phyloP scores from a whole-genome alignment of 1,140 invertebrate genomes.

The Scaptomyza montana region DNA sequence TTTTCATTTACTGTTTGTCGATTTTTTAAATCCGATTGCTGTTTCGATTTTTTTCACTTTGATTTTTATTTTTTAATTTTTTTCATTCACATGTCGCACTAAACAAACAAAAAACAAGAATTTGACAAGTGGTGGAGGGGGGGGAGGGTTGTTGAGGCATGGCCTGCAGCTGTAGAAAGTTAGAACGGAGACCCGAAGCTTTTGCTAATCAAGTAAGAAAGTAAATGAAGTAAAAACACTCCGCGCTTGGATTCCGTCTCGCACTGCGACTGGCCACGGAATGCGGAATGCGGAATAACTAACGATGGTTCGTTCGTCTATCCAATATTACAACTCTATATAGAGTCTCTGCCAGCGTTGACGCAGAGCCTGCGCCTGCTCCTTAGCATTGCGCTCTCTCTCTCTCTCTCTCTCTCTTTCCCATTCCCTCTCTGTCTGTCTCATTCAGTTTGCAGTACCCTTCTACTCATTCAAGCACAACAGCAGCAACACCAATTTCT shows the following conservation, averaged over 20 bases:
- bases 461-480: constrained; percentile 61
- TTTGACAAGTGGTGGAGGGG: too few relatives aligned
- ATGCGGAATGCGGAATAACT: constrained; percentile 36
- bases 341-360: background rate
- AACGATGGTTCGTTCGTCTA: background rate
- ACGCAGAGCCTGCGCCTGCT: constrained; percentile 1
- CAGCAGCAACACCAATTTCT: constrained; percentile 5
- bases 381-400: constrained; percentile 13
- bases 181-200: background rate
- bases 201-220: too few relatives aligned
- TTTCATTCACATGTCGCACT: constrained; percentile 29
- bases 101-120: constrained; percentile 51
- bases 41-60: constrained; percentile 1
- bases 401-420: constrained; percentile 8
- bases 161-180: background rate
- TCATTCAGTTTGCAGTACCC: constrained; percentile 38
- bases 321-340: too few relatives aligned
- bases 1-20: too few relatives aligned
- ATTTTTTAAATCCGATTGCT: background rate
- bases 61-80: background rate
- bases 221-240: constrained; percentile 2
- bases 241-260: constrained; percentile 61
- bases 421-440: background rate
- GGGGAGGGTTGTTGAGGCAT: too few relatives aligned
- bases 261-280: constrained; percentile 71